These are phyloP conservation scores for Ooceraea biroi DNA, from an alignment of 1,140 invertebrate genomes.

Conservation along the genomic window DNA sequence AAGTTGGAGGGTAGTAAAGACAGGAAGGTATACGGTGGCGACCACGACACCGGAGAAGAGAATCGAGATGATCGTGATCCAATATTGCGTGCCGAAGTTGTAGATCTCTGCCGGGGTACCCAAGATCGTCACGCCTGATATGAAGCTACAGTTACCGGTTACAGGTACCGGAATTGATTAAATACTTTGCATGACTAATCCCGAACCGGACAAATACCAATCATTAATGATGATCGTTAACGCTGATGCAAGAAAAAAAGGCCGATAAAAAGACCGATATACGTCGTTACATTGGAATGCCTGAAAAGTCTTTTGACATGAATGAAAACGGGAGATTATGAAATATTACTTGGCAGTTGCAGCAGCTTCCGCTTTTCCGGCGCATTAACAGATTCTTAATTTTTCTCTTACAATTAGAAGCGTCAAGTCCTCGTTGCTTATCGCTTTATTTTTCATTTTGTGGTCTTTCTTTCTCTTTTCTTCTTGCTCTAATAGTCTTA, in stretches of 20 bases:
- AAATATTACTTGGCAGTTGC: background rate
- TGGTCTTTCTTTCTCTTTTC: background rate
- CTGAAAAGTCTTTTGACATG: background rate
- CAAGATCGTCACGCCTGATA: conserved; percentile 95
- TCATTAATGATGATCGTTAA: background rate
- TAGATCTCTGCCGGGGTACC: conserved; percentile 96
- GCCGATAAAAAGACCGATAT: too few species aligned
- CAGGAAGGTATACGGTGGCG: conserved; percentile 92
- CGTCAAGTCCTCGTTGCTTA: too few species aligned
- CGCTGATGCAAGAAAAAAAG: background rate
- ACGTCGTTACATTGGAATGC: background rate
- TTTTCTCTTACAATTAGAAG: background rate
- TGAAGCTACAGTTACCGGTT: conserved; percentile 89
- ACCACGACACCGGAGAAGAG: conserved; percentile 90
- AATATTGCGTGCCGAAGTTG: conserved; percentile 94
- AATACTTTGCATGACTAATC: conserved; percentile 52
- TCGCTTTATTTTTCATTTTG: background rate
- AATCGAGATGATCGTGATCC: conserved; percentile 90
- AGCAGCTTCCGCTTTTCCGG: background rate
- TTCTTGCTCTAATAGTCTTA: conserved; percentile 14
- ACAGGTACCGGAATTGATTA: conserved; percentile 59
- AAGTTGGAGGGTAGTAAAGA: conserved; percentile 92
- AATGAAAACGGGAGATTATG: background rate
- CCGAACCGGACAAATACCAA: conserved; percentile 28
- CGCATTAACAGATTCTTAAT: background rate